Evolutionary conservation across 2,888 invertebrate genomes (phyloP).

Genomic region (Schrankia costaestrigalis): DNA sequence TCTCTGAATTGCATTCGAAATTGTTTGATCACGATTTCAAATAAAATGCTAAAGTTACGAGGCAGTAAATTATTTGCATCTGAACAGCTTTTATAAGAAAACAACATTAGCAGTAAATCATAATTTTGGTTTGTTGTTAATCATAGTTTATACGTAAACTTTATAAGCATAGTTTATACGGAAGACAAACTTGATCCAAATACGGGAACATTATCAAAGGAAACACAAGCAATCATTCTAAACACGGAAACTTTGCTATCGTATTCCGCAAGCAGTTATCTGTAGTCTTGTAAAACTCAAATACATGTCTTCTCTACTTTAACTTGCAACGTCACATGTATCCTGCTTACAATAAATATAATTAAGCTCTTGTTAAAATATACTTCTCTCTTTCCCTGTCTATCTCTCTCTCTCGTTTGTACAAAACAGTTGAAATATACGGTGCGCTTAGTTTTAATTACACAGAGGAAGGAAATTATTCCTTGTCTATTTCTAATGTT

Average conservation of each 20-base stretch:
- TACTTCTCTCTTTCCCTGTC: slow-evolving; percentile 27
- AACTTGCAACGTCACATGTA: slow-evolving; percentile 44
- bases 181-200: slow-evolving; percentile 22
- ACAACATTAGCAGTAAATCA: too few relatives aligned
- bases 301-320: slow-evolving; percentile 28
- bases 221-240: slow-evolving; percentile 28
- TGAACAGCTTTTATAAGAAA: too few relatives aligned
- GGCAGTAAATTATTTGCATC: too few relatives aligned
- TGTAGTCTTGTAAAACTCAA: slow-evolving; percentile 31
- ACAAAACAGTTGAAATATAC: slow-evolving; percentile 45
- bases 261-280: slow-evolving; percentile 28
- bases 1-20: too few relatives aligned
- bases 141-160: too few relatives aligned
- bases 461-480: slow-evolving; percentile 52
- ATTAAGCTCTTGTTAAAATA: slow-evolving; percentile 58
- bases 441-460: slow-evolving; percentile 66
- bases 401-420: slow-evolving; percentile 28
- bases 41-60: too few relatives aligned
- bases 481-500: slow-evolving; percentile 28
- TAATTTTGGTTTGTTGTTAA: too few relatives aligned
- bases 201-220: slow-evolving; percentile 28
- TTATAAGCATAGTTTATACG: too few relatives aligned
- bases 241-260: slow-evolving; percentile 44
- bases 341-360: slow-evolving; percentile 57
- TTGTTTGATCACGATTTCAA: too few relatives aligned